Percentiles rank a stretch among this genome's conserved stretches.
phyloP scores from a whole-genome alignment of 1,140 invertebrate species.

The Leptonema lineaticorne region DNA sequence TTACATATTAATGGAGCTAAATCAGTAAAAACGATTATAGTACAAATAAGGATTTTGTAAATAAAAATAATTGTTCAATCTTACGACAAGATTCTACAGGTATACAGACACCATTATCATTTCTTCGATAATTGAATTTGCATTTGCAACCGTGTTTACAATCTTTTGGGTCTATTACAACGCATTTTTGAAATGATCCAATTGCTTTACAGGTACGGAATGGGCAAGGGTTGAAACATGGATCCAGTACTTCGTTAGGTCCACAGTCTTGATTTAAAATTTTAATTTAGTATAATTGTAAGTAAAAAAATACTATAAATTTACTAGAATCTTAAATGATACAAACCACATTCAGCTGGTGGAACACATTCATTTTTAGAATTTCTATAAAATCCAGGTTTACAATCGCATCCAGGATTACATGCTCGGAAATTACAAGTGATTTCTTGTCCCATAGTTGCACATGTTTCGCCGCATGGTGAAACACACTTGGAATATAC shows the following conservation, averaged over 20 bases:
- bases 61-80: neutral
- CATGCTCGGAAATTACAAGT: constrained; percentile 35
- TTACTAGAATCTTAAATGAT: no score
- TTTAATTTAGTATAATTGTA: no score
- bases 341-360: constrained; percentile 32
- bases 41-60: no score
- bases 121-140: constrained; percentile 29
- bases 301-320: no score
- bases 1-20: constrained; percentile 18
- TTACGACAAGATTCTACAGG: constrained; percentile 33
- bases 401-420: constrained; percentile 36
- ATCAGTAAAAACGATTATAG: neutral
- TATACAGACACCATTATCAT: constrained; percentile 30
- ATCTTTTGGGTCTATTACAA: neutral
- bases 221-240: constrained; percentile 31
- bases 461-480: constrained; percentile 30
- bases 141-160: constrained; percentile 38
- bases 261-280: constrained; percentile 20
- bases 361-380: constrained; percentile 25
- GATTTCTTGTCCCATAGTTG: constrained; percentile 13
- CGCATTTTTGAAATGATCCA: constrained; percentile 32
- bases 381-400: constrained; percentile 35
- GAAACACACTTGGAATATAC: constrained; percentile 17
- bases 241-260: constrained; percentile 27
- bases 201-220: constrained; percentile 26